Conservation (phyloP, 1,140 invertebrate genomes). For the Spodoptera litura region DNA sequence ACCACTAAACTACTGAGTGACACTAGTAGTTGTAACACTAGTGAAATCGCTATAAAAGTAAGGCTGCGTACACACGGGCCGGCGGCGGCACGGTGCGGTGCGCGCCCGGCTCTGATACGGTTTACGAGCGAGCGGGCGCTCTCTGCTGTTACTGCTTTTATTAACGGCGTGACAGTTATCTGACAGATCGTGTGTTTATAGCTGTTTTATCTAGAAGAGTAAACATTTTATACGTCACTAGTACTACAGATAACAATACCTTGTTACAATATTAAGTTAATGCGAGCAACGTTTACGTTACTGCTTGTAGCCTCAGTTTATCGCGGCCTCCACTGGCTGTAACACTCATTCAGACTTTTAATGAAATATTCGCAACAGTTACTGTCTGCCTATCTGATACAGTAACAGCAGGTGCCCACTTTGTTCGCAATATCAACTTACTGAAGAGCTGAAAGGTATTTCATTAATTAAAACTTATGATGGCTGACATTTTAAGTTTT, state of each 20-base stretch:
- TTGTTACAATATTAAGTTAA: not conserved
- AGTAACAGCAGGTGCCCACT: not conserved
- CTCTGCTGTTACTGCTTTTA: constrained; percentile 15
- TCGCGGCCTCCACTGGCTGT: not conserved
- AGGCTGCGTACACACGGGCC: not conserved
- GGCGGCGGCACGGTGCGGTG: not conserved
- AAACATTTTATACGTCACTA: constrained; percentile 26
- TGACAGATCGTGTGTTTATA: constrained; percentile 40
- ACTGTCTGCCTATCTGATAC: no score
- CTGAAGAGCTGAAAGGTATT: constrained; percentile 3
- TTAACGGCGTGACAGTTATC: constrained; percentile 37
- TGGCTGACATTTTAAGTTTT: constrained; percentile 1
- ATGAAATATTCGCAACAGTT: not conserved
- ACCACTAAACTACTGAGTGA: constrained; percentile 24
- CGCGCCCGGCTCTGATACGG: not conserved
- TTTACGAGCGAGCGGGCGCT: constrained; percentile 3
- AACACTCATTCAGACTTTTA: not conserved
- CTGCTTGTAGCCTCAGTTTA: not conserved
- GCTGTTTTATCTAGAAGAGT: constrained; percentile 35
- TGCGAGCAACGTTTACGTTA: not conserved
- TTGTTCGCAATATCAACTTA: constrained; percentile 4
- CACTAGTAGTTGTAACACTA: constrained; percentile 29
- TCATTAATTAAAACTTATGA: constrained; percentile 12
- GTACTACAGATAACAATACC: constrained; percentile 11
- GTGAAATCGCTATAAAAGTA: constrained; percentile 35